A percentile compares a stretch with the other conserved stretches of the same genome.
These are phyloP conservation scores for Chanos chanos DNA, from an alignment of 2,797 vertebrate species.

Conservation along the genomic window DNA sequence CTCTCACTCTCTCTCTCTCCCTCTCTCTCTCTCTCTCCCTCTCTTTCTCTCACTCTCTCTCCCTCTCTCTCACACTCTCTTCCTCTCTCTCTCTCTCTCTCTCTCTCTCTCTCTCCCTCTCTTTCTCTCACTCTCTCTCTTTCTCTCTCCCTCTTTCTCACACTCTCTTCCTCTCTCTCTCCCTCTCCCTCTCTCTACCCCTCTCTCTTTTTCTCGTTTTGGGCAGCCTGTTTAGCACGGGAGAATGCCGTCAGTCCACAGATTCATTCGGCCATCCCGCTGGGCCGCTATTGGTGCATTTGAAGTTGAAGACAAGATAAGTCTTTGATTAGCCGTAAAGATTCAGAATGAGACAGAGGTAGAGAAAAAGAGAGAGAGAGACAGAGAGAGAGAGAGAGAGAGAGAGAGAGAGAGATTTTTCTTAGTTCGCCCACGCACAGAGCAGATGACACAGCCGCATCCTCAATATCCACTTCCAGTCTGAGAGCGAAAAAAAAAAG, in stretches of 20 bases:
- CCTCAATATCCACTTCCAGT: not conserved
- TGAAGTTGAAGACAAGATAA: constrained; percentile 53
- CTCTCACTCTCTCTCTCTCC: constrained; percentile 23
- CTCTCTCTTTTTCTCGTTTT: not conserved
- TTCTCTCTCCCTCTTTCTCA: constrained; percentile 12
- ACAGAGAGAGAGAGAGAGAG: not conserved
- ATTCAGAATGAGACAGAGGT: not conserved
- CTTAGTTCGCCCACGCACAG: constrained; percentile 6
- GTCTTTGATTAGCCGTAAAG: constrained; percentile 52
- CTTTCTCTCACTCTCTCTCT: constrained; percentile 20
- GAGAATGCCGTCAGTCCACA: too few relatives aligned
- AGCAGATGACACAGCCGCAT: constrained; percentile 9
- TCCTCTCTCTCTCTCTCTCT: constrained; percentile 3
- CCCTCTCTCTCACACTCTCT: not conserved
- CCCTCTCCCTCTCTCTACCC: too few relatives aligned
- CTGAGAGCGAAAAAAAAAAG: not conserved
- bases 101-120: constrained; percentile 7
- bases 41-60: not conserved
- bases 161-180: too few relatives aligned
- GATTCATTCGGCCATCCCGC: not conserved
- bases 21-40: not conserved
- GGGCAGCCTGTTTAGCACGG: too few relatives aligned
- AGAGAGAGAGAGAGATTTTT: constrained; percentile 5
- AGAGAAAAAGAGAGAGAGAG: not conserved
- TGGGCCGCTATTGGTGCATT: constrained; percentile 17